These are phyloP conservation scores for Timema podura DNA, from an alignment of 2,888 invertebrate species.

Conservation along the genomic window DNA sequence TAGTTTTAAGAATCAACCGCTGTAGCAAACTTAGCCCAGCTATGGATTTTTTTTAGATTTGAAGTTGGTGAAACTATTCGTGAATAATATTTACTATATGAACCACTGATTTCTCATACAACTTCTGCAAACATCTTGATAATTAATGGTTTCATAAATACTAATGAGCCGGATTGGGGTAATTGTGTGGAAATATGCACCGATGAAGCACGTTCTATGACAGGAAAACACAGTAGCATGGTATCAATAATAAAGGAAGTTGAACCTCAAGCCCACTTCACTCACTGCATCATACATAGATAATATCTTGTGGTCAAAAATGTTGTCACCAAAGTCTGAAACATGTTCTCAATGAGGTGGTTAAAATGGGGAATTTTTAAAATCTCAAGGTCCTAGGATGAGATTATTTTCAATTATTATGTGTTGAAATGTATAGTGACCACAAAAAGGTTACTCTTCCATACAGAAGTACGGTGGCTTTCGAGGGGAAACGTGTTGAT, in stretches of 20 bases:
- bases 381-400: too few relatives aligned
- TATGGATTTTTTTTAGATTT: background rate
- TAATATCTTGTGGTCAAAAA: background rate
- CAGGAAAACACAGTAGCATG: background rate
- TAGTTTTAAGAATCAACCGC: too few relatives aligned
- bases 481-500: too few relatives aligned
- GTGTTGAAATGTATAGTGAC: too few relatives aligned
- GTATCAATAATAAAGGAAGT: slow-evolving; percentile 9
- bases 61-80: slow-evolving; percentile 1
- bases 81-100: background rate
- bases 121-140: background rate
- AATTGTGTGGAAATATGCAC: slow-evolving; percentile 2
- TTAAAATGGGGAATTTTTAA: too few relatives aligned
- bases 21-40: background rate
- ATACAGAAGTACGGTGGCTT: too few relatives aligned
- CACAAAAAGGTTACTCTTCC: too few relatives aligned
- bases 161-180: slow-evolving; percentile 9
- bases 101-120: slow-evolving; percentile 4
- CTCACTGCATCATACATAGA: slow-evolving; percentile 1
- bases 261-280: slow-evolving; percentile 1
- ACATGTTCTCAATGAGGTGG: too few relatives aligned
- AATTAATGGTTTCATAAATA: slow-evolving; percentile 10
- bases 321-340: too few relatives aligned
- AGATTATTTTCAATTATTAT: too few relatives aligned
- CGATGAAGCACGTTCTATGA: slow-evolving; percentile 7